Evolutionary conservation across 2,797 vertebrate species (phyloP), one percentile per base, ranked within the genome.

Genomic region (Sternarchorhynchus goeldii): DNA sequence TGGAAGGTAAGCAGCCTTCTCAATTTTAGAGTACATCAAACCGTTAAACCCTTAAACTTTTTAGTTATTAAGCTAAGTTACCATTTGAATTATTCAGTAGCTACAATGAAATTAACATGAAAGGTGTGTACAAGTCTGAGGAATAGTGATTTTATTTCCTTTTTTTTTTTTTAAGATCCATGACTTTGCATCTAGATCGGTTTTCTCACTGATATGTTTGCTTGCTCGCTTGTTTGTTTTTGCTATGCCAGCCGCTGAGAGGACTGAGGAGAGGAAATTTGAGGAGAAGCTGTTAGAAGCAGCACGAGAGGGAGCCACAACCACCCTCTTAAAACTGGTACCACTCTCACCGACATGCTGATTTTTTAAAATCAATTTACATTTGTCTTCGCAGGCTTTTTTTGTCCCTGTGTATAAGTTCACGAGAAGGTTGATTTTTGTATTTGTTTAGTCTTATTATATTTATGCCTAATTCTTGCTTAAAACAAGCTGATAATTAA

Each of bases 211-310:
- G 55, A 16, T 50, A 29, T 25, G 7, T 17, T 8, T 62, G 18
- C 6, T 2, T 62, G 18, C 6, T 2, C 60, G 17, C 32, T 20
- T 70, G 7, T 50, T 65, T 57, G 17, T 75, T 69, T 72, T 2
- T 8, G 62, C 64, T 39, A 62, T 36, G 6, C 78, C 84, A 99
- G 97, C 96, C 79, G 96, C 96, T 57, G 95, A 97, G 91, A 93
- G 95, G 59, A 99, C 97, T 1, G 96, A 98, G 81, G 95, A 97
- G 91, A 95, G 95, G 83, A 98, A 98, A 81, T 89, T 94, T 65
- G 97, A 98, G 88, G 95, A 97, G 82, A 81, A 94, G 67, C 93
- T 98, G 79, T 82, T 99, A 83, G 93, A 93, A 80, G 95, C 96
- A 68, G 94, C 95, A 29, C 92, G 96, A 84, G 97, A 99, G 83